Percentiles rank a stretch among this genome's conserved stretches.
Conservation (phyloP, 2,797 vertebrate genomes). For the Propithecus perrieri region DNA sequence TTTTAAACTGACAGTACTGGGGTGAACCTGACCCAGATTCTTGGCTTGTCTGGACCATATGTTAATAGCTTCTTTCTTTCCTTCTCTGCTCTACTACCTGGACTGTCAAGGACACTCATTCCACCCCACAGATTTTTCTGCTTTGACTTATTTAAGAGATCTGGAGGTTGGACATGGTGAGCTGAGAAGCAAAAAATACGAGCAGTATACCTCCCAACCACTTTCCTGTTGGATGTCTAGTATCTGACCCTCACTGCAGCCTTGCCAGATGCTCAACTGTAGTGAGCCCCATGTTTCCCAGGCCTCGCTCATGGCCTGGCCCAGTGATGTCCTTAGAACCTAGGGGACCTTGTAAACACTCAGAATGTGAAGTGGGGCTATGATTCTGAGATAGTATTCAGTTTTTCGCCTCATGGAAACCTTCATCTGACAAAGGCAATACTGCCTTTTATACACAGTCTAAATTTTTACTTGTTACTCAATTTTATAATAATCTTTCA, state of each 20-base stretch:
- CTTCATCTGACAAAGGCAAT: neutral
- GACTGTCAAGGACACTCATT: slow-evolving; percentile 1
- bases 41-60: neutral
- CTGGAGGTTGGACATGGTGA: neutral
- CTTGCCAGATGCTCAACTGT: neutral
- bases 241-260: neutral
- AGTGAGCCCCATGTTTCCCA: neutral
- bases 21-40: neutral
- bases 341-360: neutral
- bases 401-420: neutral
- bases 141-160: slow-evolving; percentile 27
- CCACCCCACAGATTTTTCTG: neutral
- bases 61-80: neutral
- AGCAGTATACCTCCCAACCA: neutral
- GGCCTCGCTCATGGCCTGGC: neutral
- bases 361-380: neutral
- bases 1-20: neutral
- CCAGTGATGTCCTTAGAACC: neutral
- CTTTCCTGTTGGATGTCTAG: neutral
- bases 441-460: neutral
- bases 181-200: neutral
- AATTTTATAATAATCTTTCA: slow-evolving; percentile 39
- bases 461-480: slow-evolving; percentile 41
- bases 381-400: neutral
- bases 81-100: neutral